A percentile compares a stretch with the other conserved stretches of the same genome.
Conservation (phyloP, 2,888 invertebrate species). For the Rotaria macrura region DNA sequence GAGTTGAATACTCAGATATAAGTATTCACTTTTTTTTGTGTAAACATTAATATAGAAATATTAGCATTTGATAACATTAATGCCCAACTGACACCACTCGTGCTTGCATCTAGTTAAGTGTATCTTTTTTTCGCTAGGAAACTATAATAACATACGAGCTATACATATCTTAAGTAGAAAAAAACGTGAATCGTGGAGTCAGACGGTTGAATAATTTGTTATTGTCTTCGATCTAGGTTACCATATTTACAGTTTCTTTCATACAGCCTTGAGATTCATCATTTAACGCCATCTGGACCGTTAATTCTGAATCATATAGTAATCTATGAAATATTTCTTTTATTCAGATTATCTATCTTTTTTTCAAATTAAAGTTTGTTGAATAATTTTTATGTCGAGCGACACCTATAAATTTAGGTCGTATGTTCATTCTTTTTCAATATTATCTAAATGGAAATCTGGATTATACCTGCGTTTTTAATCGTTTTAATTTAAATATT, state of each 20-base stretch:
- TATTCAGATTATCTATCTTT: too few species aligned
- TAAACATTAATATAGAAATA: too few species aligned
- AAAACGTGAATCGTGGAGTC: neutral
- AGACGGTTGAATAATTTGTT: neutral
- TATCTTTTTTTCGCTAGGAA: too few species aligned
- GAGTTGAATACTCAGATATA: too few species aligned
- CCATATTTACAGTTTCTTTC: neutral
- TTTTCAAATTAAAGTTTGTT: too few species aligned
- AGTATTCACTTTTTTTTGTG: too few species aligned
- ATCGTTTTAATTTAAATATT: neutral
- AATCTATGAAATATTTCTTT: neutral
- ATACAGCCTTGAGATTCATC: neutral
- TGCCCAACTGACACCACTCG: too few species aligned
- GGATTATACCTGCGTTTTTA: neutral
- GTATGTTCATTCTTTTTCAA: neutral
- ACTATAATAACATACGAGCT: too few species aligned
- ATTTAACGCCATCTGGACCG: neutral
- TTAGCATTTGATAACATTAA: too few species aligned
- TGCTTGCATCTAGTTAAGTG: too few species aligned
- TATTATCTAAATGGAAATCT: neutral
- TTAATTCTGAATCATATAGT: neutral
- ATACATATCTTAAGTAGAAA: neutral
- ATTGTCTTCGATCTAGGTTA: neutral
- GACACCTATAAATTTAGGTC: neutral
- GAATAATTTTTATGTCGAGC: neutral